These are phyloP conservation scores for Drosophila aldrichi DNA, from an alignment of 2,888 invertebrate genomes.

Conservation along the genomic window DNA sequence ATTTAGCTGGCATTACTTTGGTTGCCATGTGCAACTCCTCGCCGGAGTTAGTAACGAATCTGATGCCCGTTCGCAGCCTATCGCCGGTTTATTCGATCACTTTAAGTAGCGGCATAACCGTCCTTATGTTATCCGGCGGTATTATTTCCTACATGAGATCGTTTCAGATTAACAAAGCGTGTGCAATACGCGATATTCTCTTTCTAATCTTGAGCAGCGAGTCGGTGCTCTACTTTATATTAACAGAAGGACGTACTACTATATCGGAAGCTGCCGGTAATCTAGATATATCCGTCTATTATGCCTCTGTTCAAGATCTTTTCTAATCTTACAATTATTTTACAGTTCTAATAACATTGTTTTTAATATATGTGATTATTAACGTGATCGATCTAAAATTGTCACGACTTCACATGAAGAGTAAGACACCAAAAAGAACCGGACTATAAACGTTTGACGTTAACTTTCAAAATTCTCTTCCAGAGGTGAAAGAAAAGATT, in stretches of 20 bases:
- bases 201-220: slow-evolving; percentile 37
- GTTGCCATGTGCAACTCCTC: slow-evolving; percentile 42
- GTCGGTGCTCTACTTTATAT: slow-evolving; percentile 3
- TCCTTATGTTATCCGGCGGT: slow-evolving; percentile 45
- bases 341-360: slow-evolving; percentile 23
- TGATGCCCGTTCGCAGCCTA: slow-evolving; percentile 52
- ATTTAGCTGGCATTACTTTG: slow-evolving; percentile 52
- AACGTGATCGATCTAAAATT: slow-evolving; percentile 41
- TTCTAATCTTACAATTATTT: no score
- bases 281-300: background rate
- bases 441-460: no score
- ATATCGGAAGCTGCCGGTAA: slow-evolving; percentile 15
- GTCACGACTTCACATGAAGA: slow-evolving; percentile 9
- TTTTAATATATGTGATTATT: slow-evolving; percentile 26
- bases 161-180: slow-evolving; percentile 46
- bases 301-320: no score
- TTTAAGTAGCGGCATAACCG: slow-evolving; percentile 28
- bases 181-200: slow-evolving; percentile 46
- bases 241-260: background rate
- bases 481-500: background rate
- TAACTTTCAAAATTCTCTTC: background rate
- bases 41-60: slow-evolving; percentile 52
- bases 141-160: slow-evolving; percentile 43
- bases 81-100: slow-evolving; percentile 51
- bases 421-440: slow-evolving; percentile 18